Conservation (phyloP, 2,113 vertebrate species). For the Arizona elegans region DNA sequence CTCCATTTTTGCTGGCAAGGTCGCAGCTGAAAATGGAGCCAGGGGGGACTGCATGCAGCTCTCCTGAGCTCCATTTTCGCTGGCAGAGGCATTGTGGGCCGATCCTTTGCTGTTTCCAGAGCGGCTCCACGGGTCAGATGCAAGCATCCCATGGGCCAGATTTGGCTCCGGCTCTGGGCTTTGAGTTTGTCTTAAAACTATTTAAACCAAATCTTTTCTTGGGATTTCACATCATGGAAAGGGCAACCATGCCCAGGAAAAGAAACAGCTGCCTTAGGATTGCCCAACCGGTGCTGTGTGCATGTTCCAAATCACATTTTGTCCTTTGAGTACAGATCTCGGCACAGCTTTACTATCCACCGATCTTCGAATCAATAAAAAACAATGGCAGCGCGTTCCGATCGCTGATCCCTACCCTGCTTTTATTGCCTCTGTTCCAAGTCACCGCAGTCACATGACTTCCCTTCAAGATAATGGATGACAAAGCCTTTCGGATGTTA, state of each 20-base stretch:
- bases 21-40: too few species aligned
- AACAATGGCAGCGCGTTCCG: not conserved
- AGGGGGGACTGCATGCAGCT: too few species aligned
- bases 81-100: too few species aligned
- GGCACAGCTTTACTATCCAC: not conserved
- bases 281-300: not conserved
- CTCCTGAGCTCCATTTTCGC: too few species aligned
- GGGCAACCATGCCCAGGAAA: not conserved
- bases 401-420: not conserved
- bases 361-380: not conserved
- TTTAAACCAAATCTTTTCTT: not conserved
- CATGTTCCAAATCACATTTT: not conserved
- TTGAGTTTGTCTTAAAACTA: not conserved
- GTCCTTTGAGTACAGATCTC: not conserved
- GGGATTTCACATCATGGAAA: not conserved
- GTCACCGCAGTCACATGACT: not conserved
- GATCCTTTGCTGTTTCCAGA: too few species aligned
- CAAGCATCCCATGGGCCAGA: too few species aligned
- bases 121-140: too few species aligned
- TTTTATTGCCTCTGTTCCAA: not conserved
- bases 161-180: too few species aligned
- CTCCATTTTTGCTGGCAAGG: too few species aligned
- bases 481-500: not conserved
- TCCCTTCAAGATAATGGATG: not conserved
- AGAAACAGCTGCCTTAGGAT: not conserved